phyloP scores from a whole-genome alignment of 2,797 vertebrate species.

The Anniella stebbinsi region DNA sequence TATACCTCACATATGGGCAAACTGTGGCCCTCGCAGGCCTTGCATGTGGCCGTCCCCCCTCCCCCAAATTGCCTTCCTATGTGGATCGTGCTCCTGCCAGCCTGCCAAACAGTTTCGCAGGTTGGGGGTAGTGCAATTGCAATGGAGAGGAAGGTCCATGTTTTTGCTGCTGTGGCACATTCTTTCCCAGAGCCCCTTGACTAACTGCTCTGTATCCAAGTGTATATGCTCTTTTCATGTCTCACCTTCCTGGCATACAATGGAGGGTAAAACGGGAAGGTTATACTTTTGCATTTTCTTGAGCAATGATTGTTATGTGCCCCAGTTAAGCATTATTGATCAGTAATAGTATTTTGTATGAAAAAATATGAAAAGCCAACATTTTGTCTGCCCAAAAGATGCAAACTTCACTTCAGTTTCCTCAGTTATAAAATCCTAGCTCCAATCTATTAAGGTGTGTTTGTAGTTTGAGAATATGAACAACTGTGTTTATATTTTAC shows the following conservation, averaged over 20 bases:
- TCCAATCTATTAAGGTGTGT: neutral
- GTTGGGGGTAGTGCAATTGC: neutral
- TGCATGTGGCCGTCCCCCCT: too few relatives aligned
- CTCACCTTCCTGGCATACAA: neutral
- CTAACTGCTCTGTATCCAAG: neutral
- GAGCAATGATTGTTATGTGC: too few relatives aligned
- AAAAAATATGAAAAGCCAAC: neutral
- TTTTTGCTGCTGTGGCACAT: neutral
- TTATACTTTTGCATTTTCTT: neutral
- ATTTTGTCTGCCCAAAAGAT: neutral
- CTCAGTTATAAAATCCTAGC: slow-evolving; percentile 9
- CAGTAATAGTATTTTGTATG: neutral
- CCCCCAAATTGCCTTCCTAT: too few relatives aligned
- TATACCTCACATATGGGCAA: too few relatives aligned
- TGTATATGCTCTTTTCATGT: neutral
- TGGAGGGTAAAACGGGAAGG: neutral
- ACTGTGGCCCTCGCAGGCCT: too few relatives aligned
- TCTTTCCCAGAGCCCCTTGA: neutral
- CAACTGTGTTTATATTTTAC: slow-evolving; percentile 20
- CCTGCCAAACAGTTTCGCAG: neutral
- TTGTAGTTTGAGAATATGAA: slow-evolving; percentile 10
- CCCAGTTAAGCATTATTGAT: neutral
- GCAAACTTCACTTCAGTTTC: neutral
- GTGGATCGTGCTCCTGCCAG: too few relatives aligned
- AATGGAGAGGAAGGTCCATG: neutral